Evolutionary conservation across 1,140 invertebrate genomes (phyloP).

Genomic region (Orius laevigatus): DNA sequence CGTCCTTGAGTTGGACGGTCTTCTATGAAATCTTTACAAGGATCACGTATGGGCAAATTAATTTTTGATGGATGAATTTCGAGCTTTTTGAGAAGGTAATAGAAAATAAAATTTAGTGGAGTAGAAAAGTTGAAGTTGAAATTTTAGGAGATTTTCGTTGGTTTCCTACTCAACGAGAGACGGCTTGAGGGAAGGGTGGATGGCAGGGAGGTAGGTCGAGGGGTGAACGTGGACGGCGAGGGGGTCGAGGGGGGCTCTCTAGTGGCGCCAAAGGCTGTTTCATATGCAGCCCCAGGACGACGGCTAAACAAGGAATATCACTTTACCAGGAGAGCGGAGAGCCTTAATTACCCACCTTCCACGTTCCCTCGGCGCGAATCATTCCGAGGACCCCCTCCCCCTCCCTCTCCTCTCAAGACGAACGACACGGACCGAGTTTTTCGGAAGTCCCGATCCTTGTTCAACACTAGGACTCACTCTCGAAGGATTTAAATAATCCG

Average conservation of each 20-base stretch:
- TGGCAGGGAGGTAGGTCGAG: neutral
- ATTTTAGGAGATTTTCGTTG: no score
- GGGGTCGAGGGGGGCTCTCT: neutral
- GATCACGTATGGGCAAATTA: no score
- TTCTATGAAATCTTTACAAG: no score
- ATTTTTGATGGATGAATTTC: no score
- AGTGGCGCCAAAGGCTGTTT: slow-evolving; percentile 10
- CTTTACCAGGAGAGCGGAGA: slow-evolving; percentile 7
- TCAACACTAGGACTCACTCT: no score
- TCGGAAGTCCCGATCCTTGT: no score
- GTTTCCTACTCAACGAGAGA: neutral
- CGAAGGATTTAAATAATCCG: no score
- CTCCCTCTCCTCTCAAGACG: no score
- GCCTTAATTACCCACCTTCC: slow-evolving; percentile 6
- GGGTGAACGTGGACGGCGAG: neutral
- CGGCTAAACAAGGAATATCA: slow-evolving; percentile 11
- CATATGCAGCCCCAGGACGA: slow-evolving; percentile 7
- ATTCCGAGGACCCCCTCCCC: slow-evolving; percentile 1
- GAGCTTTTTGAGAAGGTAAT: no score
- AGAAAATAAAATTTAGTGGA: no score
- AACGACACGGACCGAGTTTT: no score
- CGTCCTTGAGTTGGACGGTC: no score
- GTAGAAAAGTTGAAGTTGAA: neutral
- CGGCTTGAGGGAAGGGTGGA: neutral
- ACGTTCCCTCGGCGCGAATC: slow-evolving; percentile 5